Evolutionary conservation across 92 coral and sea anemone species (phyloP).

Genomic region (Porites divaricata): DNA sequence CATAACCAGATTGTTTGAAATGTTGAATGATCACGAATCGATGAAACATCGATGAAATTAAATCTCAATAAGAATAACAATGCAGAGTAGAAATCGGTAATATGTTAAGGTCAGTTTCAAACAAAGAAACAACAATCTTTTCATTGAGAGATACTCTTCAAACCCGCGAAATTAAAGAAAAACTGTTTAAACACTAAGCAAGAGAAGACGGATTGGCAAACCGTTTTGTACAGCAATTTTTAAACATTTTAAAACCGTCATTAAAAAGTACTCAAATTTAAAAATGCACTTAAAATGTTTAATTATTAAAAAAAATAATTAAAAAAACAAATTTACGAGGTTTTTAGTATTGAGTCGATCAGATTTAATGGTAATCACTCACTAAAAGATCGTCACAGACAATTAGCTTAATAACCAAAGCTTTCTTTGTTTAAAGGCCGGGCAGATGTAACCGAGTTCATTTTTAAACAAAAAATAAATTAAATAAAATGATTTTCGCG

Average conservation of each 20-base stretch:
- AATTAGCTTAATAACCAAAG: conserved; percentile 37
- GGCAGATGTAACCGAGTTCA: conserved; percentile 41
- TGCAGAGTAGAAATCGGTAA: conserved; percentile 12
- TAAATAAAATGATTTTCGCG: neutral
- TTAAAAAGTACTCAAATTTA: neutral
- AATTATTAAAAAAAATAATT: too few relatives aligned
- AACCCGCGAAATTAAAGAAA: neutral
- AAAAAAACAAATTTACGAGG: conserved; percentile 1
- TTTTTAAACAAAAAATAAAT: conserved; percentile 10
- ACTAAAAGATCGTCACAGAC: conserved; percentile 14
- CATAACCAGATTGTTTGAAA: neutral
- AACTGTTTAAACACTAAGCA: neutral
- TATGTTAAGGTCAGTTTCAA: conserved; percentile 27
- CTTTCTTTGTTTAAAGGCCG: conserved; percentile 33
- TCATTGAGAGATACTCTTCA: neutral
- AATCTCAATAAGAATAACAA: conserved; percentile 40
- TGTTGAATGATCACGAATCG: neutral
- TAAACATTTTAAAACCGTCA: neutral
- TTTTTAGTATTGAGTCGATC: neutral
- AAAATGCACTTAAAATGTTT: conserved; percentile 16
- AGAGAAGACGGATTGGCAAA: neutral
- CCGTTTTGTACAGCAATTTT: neutral
- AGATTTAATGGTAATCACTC: conserved; percentile 15
- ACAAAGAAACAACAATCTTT: conserved; percentile 24
- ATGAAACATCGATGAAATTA: neutral